These are phyloP conservation scores for Sciurus carolinensis DNA, from an alignment of 2,797 vertebrate species.

Conservation along the genomic window DNA sequence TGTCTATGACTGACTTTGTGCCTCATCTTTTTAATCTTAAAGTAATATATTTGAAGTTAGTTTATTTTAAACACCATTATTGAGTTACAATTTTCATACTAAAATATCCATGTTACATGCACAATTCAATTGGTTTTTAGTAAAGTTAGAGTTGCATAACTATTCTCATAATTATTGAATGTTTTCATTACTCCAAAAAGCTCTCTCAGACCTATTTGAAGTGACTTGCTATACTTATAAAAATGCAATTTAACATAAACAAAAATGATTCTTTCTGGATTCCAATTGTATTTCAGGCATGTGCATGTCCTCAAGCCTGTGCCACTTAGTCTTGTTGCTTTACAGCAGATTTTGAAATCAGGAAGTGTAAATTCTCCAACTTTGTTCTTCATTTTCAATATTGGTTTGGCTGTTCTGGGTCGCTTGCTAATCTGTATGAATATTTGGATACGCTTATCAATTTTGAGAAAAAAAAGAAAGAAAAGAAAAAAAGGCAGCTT, in stretches of 20 bases:
- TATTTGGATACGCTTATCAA: not conserved
- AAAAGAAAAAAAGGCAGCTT: not conserved
- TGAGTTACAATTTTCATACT: not conserved
- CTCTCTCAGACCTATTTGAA: not conserved
- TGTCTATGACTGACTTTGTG: not conserved
- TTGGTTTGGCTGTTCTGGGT: not conserved
- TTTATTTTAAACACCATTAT: constrained; percentile 52
- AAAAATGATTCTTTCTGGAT: not conserved
- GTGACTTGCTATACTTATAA: not conserved
- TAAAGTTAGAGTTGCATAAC: not conserved
- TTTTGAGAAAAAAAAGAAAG: not conserved
- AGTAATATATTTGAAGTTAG: not conserved
- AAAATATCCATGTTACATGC: not conserved
- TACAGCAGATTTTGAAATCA: constrained; percentile 24
- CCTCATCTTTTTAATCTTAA: constrained; percentile 39
- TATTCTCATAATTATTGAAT: not conserved
- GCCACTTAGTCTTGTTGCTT: not conserved
- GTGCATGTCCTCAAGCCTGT: not conserved
- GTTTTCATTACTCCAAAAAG: not conserved
- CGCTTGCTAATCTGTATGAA: constrained; percentile 11
- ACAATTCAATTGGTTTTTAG: constrained; percentile 4
- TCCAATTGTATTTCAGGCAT: not conserved
- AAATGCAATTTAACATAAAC: constrained; percentile 34
- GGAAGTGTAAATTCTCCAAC: not conserved
- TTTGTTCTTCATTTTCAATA: constrained; percentile 43